phyloP scores from a whole-genome alignment of 2,797 vertebrate species.

The Taenioides sp. region DNA sequence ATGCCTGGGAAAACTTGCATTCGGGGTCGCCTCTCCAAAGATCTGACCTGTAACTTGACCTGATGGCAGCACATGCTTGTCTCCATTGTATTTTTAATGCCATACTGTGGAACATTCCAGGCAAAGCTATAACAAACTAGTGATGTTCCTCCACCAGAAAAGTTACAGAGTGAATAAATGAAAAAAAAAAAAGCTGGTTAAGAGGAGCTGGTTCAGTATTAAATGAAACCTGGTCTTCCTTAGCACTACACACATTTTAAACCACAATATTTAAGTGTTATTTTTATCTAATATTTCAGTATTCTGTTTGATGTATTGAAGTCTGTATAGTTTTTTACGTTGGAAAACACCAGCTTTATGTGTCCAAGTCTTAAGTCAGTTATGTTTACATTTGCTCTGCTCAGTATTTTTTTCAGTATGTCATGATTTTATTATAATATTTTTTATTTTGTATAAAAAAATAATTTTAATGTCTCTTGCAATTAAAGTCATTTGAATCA shows the following conservation, averaged over 20 bases:
- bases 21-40: too few relatives aligned
- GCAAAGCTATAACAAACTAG: too few relatives aligned
- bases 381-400: constrained; percentile 11
- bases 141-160: too few relatives aligned
- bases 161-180: too few relatives aligned
- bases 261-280: not conserved
- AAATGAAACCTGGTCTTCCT: constrained; percentile 3
- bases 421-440: not conserved
- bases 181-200: not conserved
- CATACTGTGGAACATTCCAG: too few relatives aligned
- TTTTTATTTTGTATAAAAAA: not conserved
- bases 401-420: not conserved
- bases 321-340: not conserved
- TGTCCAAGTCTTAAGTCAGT: not conserved
- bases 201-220: not conserved
- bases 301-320: not conserved
- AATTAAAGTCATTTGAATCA: not conserved
- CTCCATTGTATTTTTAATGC: too few relatives aligned
- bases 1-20: too few relatives aligned
- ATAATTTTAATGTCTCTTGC: not conserved
- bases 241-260: not conserved
- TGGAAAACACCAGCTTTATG: constrained; percentile 2
- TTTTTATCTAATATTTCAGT: not conserved
- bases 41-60: too few relatives aligned
- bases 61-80: too few relatives aligned